A percentile compares a stretch with the other conserved stretches of the same genome.
Conservation (phyloP, 2,113 vertebrate genomes). For the Nicator chloris region DNA sequence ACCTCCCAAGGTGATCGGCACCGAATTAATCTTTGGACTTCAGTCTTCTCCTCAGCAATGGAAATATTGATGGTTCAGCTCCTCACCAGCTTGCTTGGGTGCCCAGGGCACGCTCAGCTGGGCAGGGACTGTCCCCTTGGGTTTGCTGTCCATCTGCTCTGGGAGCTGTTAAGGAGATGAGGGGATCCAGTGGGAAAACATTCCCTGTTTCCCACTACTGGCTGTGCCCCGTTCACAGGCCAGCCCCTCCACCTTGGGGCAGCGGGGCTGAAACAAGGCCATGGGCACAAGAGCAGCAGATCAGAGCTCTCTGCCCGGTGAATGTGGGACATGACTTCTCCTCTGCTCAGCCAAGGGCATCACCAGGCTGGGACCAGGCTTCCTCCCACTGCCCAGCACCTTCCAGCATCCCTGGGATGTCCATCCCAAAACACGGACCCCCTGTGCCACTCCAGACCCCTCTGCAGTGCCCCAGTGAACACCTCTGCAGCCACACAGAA, state of each 20-base stretch:
- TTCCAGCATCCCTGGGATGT: neutral
- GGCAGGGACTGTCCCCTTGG: neutral
- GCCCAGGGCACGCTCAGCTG: neutral
- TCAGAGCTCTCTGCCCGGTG: neutral
- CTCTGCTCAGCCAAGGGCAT: rapidly evolving
- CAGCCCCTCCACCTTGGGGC: neutral
- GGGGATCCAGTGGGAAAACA: neutral
- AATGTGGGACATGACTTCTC: neutral
- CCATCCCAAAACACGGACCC: rapidly evolving
- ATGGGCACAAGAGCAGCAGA: neutral
- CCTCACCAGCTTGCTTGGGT: neutral
- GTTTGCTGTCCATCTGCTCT: rapidly evolving
- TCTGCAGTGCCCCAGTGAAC: rapidly evolving
- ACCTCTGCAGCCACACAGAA: neutral
- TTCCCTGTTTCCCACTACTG: neutral
- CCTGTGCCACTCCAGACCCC: rapidly evolving
- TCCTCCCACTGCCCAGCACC: neutral
- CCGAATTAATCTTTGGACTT: neutral
- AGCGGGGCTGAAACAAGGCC: neutral
- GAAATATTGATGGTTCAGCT: neutral
- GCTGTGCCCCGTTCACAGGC: neutral
- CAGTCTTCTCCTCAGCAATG: neutral
- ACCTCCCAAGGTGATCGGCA: neutral
- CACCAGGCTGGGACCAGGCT: neutral
- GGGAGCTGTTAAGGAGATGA: neutral